Percentiles rank a stretch among this genome's conserved stretches.
Conservation (phyloP, 2,888 invertebrate species). For the Carcina quercana region DNA sequence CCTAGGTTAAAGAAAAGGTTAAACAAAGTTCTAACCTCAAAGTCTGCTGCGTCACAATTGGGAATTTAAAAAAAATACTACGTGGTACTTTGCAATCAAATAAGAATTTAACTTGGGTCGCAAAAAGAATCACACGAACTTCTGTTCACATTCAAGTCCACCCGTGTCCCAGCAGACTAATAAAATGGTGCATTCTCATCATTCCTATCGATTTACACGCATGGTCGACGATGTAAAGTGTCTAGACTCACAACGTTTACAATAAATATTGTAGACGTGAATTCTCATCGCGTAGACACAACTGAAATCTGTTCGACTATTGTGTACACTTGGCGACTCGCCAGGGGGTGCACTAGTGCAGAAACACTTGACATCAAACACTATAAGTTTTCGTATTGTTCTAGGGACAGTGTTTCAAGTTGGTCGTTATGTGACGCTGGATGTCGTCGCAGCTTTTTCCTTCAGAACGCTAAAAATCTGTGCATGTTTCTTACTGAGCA, state of each 20-base stretch:
- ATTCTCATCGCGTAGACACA: constrained; percentile 10
- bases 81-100: too few relatives aligned
- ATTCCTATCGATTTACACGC: constrained; percentile 3
- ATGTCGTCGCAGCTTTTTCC: too few relatives aligned
- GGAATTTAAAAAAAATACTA: too few relatives aligned
- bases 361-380: constrained; percentile 42
- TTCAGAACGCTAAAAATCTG: too few relatives aligned
- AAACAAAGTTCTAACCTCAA: too few relatives aligned
- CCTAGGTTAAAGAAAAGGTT: too few relatives aligned
- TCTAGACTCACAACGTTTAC: constrained; percentile 11
- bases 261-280: constrained; percentile 19
- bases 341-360: constrained; percentile 36
- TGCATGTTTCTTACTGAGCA: too few relatives aligned
- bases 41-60: too few relatives aligned
- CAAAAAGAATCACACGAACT: not conserved
- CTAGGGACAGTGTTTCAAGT: too few relatives aligned
- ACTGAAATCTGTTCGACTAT: constrained; percentile 25
- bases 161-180: not conserved
- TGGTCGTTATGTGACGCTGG: too few relatives aligned
- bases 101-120: too few relatives aligned
- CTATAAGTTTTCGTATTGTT: constrained; percentile 26
- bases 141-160: too few relatives aligned
- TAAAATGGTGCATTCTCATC: not conserved
- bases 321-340: constrained; percentile 34
- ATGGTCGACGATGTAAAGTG: constrained; percentile 9